Percentiles rank a stretch among this genome's conserved stretches.
Conservation (phyloP, 1,140 invertebrate species). For the Lasioglossum baleicum region DNA sequence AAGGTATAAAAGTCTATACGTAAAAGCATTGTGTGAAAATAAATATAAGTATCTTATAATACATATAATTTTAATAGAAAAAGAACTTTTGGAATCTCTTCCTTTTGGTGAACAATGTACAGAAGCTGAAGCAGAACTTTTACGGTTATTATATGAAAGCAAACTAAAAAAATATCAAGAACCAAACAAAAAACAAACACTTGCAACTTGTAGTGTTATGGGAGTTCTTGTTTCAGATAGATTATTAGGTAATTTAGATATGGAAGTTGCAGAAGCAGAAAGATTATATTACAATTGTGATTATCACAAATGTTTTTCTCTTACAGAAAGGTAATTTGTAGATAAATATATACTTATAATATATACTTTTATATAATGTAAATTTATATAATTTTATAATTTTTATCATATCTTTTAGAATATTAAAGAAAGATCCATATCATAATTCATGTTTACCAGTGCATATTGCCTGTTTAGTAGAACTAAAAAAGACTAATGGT, state of each 20-base stretch:
- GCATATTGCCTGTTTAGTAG: constrained; percentile 95
- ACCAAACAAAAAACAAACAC: constrained; percentile 71
- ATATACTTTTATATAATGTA: constrained; percentile 14
- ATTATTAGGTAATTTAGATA: constrained; percentile 87
- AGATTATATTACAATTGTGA: constrained; percentile 93
- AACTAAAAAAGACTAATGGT: constrained; percentile 92
- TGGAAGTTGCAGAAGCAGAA: constrained; percentile 89
- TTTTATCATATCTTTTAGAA: constrained; percentile 81
- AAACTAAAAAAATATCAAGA: constrained; percentile 90
- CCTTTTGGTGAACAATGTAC: constrained; percentile 84
- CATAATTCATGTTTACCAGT: constrained; percentile 91
- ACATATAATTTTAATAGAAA: constrained; percentile 79
- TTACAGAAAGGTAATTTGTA: constrained; percentile 83
- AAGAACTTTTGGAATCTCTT: constrained; percentile 84
- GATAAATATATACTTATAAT: too few species aligned
- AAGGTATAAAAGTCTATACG: constrained; percentile 89
- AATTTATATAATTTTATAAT: constrained; percentile 21
- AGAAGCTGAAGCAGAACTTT: constrained; percentile 84
- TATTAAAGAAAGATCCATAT: constrained; percentile 91
- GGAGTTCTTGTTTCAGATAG: constrained; percentile 75
- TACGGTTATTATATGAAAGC: constrained; percentile 87
- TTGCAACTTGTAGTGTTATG: constrained; percentile 73
- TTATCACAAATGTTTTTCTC: constrained; percentile 87
- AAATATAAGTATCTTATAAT: too few species aligned
- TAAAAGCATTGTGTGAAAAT: too few species aligned